These are phyloP conservation scores for Scolanthus callimorphus DNA, from an alignment of 92 coral and sea anemone genomes.

Conservation along the genomic window DNA sequence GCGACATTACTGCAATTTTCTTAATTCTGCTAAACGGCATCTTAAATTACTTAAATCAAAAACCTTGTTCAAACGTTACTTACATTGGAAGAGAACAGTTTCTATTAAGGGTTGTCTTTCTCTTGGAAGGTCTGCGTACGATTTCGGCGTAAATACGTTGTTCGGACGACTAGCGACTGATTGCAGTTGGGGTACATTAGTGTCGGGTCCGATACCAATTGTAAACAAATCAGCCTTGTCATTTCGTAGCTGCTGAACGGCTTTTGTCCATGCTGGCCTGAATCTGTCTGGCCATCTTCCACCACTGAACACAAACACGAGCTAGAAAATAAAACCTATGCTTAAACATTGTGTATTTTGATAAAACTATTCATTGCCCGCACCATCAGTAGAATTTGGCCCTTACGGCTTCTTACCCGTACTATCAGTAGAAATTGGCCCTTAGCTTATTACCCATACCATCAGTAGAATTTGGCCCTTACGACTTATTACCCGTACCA, in stretches of 20 bases:
- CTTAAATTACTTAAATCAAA: too few species aligned
- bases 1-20: too few species aligned
- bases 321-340: too few species aligned
- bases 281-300: constrained; percentile 32
- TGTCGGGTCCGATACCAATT: constrained; percentile 47
- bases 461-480: too few species aligned
- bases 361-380: too few species aligned
- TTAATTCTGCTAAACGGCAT: too few species aligned
- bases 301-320: neutral
- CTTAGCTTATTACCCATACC: too few species aligned
- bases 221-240: constrained; percentile 36
- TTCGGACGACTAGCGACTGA: constrained; percentile 3
- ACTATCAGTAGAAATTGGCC: too few species aligned
- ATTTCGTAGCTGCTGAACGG: constrained; percentile 6
- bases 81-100: constrained; percentile 19
- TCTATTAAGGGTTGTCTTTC: constrained; percentile 2
- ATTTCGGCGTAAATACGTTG: constrained; percentile 1
- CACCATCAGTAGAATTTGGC: too few species aligned
- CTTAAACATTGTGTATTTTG: too few species aligned
- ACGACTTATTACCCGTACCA: too few species aligned
- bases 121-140: neutral
- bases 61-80: neutral
- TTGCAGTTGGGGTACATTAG: constrained; percentile 27
- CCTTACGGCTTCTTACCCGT: too few species aligned
- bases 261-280: neutral